Evolutionary conservation across 2,113 vertebrate species (phyloP).

Genomic region (Dicentrarchus labrax): DNA sequence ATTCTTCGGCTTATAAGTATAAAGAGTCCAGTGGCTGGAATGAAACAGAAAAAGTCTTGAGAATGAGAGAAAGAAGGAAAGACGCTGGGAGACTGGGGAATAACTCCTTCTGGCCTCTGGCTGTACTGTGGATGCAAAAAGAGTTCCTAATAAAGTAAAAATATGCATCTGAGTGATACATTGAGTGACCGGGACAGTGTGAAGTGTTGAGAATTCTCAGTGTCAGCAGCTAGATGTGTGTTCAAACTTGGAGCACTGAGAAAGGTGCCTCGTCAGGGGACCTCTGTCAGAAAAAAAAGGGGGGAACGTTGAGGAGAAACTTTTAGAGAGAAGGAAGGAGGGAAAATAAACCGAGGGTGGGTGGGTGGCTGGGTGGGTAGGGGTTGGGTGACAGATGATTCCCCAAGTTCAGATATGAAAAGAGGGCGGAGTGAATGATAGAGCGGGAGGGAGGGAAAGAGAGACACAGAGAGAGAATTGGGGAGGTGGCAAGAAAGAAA

Average conservation of each 20-base stretch:
- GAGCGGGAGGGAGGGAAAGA: conserved; percentile 24
- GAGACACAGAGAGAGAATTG: conserved; percentile 28
- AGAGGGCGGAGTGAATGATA: conserved; percentile 47
- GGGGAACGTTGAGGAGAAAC: conserved; percentile 8
- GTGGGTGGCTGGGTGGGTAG: neutral
- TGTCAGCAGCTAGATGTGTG: conserved; percentile 54
- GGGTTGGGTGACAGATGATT: conserved; percentile 49
- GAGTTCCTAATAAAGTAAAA: conserved; percentile 69
- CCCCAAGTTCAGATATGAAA: conserved; percentile 69
- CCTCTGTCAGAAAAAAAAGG: conserved; percentile 11
- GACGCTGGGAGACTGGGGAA: neutral
- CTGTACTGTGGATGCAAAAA: conserved; percentile 23
- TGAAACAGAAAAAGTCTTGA: conserved; percentile 24
- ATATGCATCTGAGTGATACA: conserved; percentile 56
- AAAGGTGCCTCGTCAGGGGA: conserved; percentile 41
- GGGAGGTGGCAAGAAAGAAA: conserved; percentile 48
- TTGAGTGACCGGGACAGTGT: conserved; percentile 40
- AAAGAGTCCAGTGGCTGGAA: neutral
- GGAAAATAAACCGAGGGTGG: conserved; percentile 49
- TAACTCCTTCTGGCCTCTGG: conserved; percentile 37
- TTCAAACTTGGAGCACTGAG: conserved; percentile 36
- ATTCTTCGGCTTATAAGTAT: neutral
- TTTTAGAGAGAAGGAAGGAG: conserved; percentile 33
- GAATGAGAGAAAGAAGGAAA: conserved; percentile 15
- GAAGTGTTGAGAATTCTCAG: conserved; percentile 55